Evolutionary conservation across 1,140 invertebrate species (phyloP).

Genomic region (Magallana ariakensis): DNA sequence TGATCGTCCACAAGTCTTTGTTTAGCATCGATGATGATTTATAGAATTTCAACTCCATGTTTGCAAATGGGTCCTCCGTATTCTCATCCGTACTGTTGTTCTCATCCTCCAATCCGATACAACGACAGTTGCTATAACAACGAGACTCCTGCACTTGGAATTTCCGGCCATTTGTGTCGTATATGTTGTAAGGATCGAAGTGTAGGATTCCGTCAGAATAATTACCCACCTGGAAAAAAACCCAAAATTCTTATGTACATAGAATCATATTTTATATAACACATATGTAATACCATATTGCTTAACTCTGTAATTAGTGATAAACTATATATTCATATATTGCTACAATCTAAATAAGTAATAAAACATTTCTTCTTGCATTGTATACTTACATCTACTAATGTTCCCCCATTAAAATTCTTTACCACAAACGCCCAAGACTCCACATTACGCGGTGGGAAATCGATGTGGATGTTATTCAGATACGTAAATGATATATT

Average conservation of each 20-base stretch:
- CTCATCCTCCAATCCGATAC: constrained; percentile 51
- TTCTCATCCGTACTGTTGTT: constrained; percentile 43
- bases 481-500: constrained; percentile 52
- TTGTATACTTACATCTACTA: constrained; percentile 60
- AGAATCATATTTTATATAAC: too few relatives aligned
- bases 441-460: neutral
- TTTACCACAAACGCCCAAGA: constrained; percentile 53
- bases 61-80: neutral
- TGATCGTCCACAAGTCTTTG: constrained; percentile 66
- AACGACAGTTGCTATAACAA: constrained; percentile 63
- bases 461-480: constrained; percentile 13
- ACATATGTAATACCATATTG: too few relatives aligned
- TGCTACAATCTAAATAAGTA: too few relatives aligned
- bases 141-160: constrained; percentile 18
- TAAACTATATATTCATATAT: too few relatives aligned
- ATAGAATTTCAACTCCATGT: constrained; percentile 48
- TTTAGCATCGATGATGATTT: constrained; percentile 62
- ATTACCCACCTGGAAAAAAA: neutral
- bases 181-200: neutral
- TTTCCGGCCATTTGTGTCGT: neutral
- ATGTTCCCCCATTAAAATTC: constrained; percentile 56
- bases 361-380: too few relatives aligned
- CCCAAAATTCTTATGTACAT: too few relatives aligned
- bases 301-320: too few relatives aligned
- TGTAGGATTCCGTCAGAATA: constrained; percentile 1